Percentiles rank a stretch among this genome's conserved stretches.
Conservation (phyloP, 2,797 vertebrate genomes). For the Labroides dimidiatus region DNA sequence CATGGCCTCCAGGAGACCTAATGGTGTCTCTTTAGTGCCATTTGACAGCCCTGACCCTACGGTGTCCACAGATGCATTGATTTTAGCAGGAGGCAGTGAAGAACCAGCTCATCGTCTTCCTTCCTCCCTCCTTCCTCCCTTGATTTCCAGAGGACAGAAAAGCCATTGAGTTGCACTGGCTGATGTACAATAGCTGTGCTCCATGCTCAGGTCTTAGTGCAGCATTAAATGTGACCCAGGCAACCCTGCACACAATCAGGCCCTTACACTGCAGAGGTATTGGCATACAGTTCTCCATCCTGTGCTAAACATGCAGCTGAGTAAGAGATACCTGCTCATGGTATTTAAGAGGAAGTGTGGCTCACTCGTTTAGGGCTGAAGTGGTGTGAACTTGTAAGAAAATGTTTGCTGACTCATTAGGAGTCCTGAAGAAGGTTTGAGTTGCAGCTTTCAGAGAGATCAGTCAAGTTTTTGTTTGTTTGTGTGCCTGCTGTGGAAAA, state of each 20-base stretch:
- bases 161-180: conserved; percentile 63
- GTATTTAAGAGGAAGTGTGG: conserved; percentile 79
- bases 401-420: conserved; percentile 82
- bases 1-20: conserved; percentile 63
- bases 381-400: conserved; percentile 72
- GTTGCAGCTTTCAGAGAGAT: conserved; percentile 55
- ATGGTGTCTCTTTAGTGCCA: conserved; percentile 74
- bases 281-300: conserved; percentile 77
- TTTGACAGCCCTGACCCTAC: conserved; percentile 63
- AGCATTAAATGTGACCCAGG: conserved; percentile 78
- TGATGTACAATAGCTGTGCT: conserved; percentile 65
- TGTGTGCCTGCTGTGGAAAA: conserved; percentile 58
- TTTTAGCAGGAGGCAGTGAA: conserved; percentile 67
- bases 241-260: conserved; percentile 74
- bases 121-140: conserved; percentile 46
- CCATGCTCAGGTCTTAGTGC: conserved; percentile 72
- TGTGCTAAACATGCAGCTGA: conserved; percentile 68
- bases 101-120: conserved; percentile 42
- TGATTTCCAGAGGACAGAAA: conserved; percentile 56
- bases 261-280: conserved; percentile 71
- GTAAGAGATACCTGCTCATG: conserved; percentile 77
- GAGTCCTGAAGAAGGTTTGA: conserved; percentile 55
- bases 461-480: conserved; percentile 73
- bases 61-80: conserved; percentile 71
- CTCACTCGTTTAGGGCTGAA: conserved; percentile 64